Evolutionary conservation across 2,888 invertebrate species (phyloP), one percentile per base, ranked within the genome.

Genomic region (Chrysina gloriosa): DNA sequence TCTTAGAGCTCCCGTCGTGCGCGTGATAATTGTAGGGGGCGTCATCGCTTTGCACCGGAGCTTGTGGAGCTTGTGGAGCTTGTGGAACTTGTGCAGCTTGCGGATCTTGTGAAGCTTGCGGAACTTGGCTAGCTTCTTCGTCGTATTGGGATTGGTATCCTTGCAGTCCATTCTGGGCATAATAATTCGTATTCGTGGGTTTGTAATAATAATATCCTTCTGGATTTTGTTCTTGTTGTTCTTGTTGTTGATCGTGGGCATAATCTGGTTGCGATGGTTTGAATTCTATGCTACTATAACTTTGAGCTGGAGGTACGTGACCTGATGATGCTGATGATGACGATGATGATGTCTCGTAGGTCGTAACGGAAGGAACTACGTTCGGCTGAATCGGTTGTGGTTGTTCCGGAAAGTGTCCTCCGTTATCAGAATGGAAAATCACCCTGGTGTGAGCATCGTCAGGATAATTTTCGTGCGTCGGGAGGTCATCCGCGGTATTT

Each of bases 401-500:
- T 4, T 71, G 68, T 14, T 68, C 64, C 3, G 70, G 69, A 45
- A 68, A 14, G 39, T 69, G 69, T 1, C 69, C 71, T 9, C 65
- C 63, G 34, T 70, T 71, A 31, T 71, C 67, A n/a, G 75, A 72
- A 64, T 75, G 77, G 36, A 87, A 86, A 48, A 88, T 84, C 0
- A 88, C 88, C 73, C 85, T 83, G 0, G 88, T 89, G 69, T 89
- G 88, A 50, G 85, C 84, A 69, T 85, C 84, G 71, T 85, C 86
- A 0, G 88, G 88, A 75, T 87, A 88, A 73, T 88, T 88, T 77
- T 88, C 88, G 16, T 85, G 82, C 1, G 87, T 83, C 1, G 84
- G 76, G 21, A 86, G 74, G 9, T 71, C 71, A 21, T 69, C 61
- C 31, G 25, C 52, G n/a, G 47, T 27, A 6, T 27, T 16, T 6